Evolutionary conservation across 2,113 vertebrate species (phyloP).

Genomic region (Rhineura floridana): DNA sequence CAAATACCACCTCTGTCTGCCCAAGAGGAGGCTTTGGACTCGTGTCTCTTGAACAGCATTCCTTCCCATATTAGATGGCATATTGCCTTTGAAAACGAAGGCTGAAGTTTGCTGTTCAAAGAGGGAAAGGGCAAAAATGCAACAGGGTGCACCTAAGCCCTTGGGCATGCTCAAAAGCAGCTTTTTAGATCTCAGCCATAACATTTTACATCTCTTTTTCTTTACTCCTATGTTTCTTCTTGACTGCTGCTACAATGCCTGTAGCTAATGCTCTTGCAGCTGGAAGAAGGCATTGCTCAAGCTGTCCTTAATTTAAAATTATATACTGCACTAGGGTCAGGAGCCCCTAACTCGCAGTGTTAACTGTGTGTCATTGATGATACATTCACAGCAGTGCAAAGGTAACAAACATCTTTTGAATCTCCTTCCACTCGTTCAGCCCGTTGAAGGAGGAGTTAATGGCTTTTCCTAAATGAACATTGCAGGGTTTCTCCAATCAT

Average conservation of each 20-base stretch:
- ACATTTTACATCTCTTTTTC: not conserved
- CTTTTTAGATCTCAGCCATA: not conserved
- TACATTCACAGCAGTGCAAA: conserved; percentile 18
- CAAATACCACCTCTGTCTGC: not conserved
- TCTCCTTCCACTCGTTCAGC: not conserved
- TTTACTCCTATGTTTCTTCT: not conserved
- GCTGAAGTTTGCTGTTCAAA: not conserved
- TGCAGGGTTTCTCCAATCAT: not conserved
- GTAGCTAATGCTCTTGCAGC: not conserved
- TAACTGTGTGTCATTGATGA: not conserved
- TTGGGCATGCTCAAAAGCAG: not conserved
- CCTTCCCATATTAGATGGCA: not conserved
- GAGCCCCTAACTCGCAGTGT: conserved; percentile 11
- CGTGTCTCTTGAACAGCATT: not conserved
- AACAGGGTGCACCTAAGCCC: not conserved
- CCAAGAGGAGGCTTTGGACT: not conserved
- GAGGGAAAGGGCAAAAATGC: not conserved
- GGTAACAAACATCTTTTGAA: conserved; percentile 8
- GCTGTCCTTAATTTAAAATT: not conserved
- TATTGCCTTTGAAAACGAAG: not conserved
- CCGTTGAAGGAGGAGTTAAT: conserved; percentile 13
- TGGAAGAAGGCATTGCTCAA: not conserved
- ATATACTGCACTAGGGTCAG: not conserved
- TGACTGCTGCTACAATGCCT: not conserved
- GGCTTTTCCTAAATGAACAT: conserved; percentile 1